A percentile compares a stretch with the other conserved stretches of the same genome.
These are phyloP conservation scores for Exocentrus adspersus DNA, from an alignment of 2,888 invertebrate species.

Conservation along the genomic window DNA sequence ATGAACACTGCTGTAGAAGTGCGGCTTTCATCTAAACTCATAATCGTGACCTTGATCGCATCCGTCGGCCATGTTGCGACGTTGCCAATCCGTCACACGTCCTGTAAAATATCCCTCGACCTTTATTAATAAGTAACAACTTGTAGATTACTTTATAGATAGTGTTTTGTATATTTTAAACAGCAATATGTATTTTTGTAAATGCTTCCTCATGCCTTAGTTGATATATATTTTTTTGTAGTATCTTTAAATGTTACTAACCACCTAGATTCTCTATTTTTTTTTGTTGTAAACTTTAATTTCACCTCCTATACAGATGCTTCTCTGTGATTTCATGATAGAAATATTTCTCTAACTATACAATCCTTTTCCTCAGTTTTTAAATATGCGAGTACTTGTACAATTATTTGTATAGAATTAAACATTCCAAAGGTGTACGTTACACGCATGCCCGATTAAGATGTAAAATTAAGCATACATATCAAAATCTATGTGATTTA, in stretches of 20 bases:
- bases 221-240: conserved; percentile 16
- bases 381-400: background rate
- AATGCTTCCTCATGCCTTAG: conserved; percentile 23
- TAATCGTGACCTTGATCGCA: too few species aligned
- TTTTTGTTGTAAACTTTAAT: too few species aligned
- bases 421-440: conserved; percentile 16
- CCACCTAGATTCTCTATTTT: background rate
- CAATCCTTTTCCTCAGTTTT: too few species aligned
- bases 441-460: conserved; percentile 11
- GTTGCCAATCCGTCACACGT: too few species aligned
- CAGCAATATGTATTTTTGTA: conserved; percentile 27
- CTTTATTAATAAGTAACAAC: background rate
- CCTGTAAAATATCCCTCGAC: too few species aligned
- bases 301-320: too few species aligned
- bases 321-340: too few species aligned
- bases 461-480: conserved; percentile 34
- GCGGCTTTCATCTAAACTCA: too few species aligned
- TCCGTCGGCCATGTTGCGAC: too few species aligned
- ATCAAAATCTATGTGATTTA: conserved; percentile 49
- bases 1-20: too few species aligned
- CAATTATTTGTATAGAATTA: background rate
- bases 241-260: background rate
- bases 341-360: too few species aligned
- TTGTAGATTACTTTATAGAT: conserved; percentile 8
- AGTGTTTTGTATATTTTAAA: conserved; percentile 23